These are phyloP conservation scores for Caenorhabditis tropicalis DNA, from an alignment of 1,140 invertebrate species.

Conservation along the genomic window DNA sequence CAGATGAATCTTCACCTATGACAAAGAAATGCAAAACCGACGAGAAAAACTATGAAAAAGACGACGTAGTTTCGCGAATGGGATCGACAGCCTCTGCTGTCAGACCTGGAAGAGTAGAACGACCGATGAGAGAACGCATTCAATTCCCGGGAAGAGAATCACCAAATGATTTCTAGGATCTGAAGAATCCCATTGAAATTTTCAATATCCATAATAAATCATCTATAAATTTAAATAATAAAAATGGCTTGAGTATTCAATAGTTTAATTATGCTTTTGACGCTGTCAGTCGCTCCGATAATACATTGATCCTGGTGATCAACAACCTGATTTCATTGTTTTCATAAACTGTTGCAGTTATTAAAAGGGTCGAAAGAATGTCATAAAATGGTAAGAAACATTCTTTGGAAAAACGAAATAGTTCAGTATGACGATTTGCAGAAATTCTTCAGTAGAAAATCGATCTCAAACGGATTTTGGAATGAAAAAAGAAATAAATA, in stretches of 20 bases:
- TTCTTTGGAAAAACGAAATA: too few relatives aligned
- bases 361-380: neutral
- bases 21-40: conserved; percentile 4
- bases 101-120: conserved; percentile 9
- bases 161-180: neutral
- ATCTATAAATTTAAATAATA: too few relatives aligned
- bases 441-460: conserved; percentile 7
- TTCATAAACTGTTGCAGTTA: neutral
- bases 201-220: neutral
- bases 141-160: neutral
- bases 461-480: conserved; percentile 19
- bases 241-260: too few relatives aligned
- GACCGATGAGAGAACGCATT: neutral
- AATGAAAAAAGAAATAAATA: neutral
- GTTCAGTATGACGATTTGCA: too few relatives aligned
- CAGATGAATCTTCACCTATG: neutral
- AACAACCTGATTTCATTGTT: neutral
- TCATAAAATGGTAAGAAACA: neutral
- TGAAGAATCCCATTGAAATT: too few relatives aligned
- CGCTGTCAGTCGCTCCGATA: neutral
- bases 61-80: neutral
- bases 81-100: neutral
- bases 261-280: too few relatives aligned
- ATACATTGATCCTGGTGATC: neutral
- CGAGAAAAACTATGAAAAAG: conserved; percentile 3